Conservation (phyloP, 1,140 invertebrate species). For the Chelonus insularis region DNA sequence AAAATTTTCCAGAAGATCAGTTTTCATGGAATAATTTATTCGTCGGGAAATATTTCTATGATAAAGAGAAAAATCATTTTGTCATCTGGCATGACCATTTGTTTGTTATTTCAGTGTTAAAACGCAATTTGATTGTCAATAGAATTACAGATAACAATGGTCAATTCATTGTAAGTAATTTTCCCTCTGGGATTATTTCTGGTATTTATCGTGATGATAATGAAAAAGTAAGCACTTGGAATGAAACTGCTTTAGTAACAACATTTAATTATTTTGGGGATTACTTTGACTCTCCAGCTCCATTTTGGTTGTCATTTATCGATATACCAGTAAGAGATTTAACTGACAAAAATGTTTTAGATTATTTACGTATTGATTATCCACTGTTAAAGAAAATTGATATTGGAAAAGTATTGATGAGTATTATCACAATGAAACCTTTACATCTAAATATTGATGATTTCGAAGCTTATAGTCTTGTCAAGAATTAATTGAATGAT, state of each 20-base stretch:
- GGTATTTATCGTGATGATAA: neutral
- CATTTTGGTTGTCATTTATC: neutral
- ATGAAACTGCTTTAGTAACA: neutral
- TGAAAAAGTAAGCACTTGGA: neutral
- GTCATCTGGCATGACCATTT: neutral
- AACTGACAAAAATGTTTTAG: too few species aligned
- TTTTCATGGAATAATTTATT: neutral
- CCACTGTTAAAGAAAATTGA: neutral
- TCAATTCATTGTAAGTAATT: neutral
- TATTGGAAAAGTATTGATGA: too few species aligned
- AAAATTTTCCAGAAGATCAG: neutral
- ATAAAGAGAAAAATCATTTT: neutral
- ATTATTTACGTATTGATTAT: neutral
- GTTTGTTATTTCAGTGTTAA: neutral
- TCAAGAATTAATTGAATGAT: too few species aligned
- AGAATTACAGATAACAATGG: neutral
- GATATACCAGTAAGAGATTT: too few species aligned
- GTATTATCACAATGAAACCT: too few species aligned
- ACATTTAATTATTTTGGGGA: neutral
- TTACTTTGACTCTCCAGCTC: neutral
- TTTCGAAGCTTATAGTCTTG: too few species aligned
- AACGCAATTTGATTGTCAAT: neutral
- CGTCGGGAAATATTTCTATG: neutral
- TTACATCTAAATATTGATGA: too few species aligned
- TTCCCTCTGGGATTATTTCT: neutral